A percentile compares a stretch with the other conserved stretches of the same genome.
Evolutionary conservation across 2,113 vertebrate species (phyloP).

Genomic region (Plectropomus leopardus): DNA sequence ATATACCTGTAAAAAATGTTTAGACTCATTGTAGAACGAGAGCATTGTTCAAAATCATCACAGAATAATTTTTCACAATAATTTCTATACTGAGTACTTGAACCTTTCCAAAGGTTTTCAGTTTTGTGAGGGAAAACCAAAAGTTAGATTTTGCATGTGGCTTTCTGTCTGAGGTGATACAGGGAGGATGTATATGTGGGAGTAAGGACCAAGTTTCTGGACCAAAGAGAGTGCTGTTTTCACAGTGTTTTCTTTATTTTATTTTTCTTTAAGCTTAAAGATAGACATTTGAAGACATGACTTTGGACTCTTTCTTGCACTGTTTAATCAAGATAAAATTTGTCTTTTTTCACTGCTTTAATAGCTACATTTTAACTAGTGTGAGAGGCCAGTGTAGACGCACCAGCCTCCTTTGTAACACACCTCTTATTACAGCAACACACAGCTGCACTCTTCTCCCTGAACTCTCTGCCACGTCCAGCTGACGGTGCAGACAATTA

Average conservation of each 20-base stretch:
- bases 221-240: neutral
- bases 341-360: neutral
- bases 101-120: neutral
- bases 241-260: neutral
- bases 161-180: neutral
- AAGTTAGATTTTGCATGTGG: neutral
- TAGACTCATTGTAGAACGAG: neutral
- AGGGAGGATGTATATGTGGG: neutral
- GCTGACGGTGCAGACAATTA: neutral
- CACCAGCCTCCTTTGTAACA: neutral
- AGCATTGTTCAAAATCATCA: neutral
- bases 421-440: neutral
- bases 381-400: neutral
- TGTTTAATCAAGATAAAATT: neutral
- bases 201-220: neutral
- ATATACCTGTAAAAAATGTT: neutral
- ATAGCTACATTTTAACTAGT: neutral
- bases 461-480: conserved; percentile 7
- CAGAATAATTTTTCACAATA: neutral
- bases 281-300: neutral
- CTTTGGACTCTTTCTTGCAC: conserved; percentile 4
- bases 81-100: neutral
- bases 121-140: neutral
- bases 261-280: neutral
- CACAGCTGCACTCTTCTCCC: neutral